A percentile compares a stretch with the other conserved stretches of the same genome.
These are phyloP conservation scores for Nomada fucata DNA, from an alignment of 2,888 invertebrate species.

Conservation along the genomic window DNA sequence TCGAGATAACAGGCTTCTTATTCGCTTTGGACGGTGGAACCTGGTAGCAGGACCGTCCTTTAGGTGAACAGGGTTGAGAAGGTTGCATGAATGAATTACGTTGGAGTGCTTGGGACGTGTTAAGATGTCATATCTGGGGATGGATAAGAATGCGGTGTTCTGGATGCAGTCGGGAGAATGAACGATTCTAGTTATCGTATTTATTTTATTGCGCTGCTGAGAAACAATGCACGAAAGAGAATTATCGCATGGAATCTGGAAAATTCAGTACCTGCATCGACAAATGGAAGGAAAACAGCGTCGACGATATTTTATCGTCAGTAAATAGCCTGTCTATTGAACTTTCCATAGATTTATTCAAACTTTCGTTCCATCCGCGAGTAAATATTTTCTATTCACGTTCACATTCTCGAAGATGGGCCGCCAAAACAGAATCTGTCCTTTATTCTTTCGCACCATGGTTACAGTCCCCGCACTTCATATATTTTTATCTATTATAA, in stretches of 20 bases:
- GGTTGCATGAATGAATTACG: not conserved
- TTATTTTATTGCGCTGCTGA: not conserved
- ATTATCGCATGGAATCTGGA: not conserved
- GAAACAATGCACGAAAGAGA: not conserved
- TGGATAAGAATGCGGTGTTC: not conserved
- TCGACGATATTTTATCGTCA: not conserved
- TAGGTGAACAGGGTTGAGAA: not conserved
- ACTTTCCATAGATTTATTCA: not conserved
- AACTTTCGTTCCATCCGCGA: not conserved
- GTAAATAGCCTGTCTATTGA: not conserved
- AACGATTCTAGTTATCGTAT: not conserved
- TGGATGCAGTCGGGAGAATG: not conserved
- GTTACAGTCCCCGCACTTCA: not conserved
- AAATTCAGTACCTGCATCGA: not conserved
- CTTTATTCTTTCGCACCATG: not conserved
- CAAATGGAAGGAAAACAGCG: not conserved
- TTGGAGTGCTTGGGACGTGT: not conserved
- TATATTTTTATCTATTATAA: not conserved
- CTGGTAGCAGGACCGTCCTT: not conserved
- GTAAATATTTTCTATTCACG: not conserved
- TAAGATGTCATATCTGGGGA: too few species aligned
- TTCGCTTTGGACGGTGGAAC: not conserved
- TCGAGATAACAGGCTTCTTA: conserved; percentile 22
- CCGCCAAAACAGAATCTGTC: not conserved
- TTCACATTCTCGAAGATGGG: not conserved